Evolutionary conservation across 2,113 vertebrate genomes (phyloP).

Genomic region (Ceyx margarethae): DNA sequence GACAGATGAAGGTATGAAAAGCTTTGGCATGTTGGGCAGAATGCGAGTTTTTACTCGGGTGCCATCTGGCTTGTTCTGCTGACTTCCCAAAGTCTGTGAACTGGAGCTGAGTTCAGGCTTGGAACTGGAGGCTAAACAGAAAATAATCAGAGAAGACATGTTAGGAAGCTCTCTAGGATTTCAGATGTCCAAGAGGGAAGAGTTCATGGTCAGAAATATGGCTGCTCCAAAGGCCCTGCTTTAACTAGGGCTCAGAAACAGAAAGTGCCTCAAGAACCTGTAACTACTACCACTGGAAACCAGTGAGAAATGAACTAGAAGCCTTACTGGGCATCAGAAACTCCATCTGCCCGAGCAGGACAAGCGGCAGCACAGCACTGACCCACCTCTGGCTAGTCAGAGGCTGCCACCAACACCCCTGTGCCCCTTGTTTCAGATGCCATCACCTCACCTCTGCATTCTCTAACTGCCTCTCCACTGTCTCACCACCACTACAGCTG

Average conservation of each 20-base stretch:
- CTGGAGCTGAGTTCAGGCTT: slow-evolving; percentile 73
- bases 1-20: slow-evolving; percentile 91
- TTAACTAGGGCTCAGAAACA: neutral
- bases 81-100: slow-evolving; percentile 68
- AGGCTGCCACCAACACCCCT: neutral
- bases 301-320: neutral
- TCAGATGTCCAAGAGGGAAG: slow-evolving; percentile 2
- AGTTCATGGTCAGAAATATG: neutral
- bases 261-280: neutral
- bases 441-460: neutral
- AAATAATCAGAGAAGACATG: slow-evolving; percentile 4
- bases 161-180: slow-evolving; percentile 14
- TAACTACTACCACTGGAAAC: neutral
- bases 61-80: slow-evolving; percentile 80
- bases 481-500: neutral
- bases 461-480: neutral
- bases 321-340: neutral
- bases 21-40: slow-evolving; percentile 94
- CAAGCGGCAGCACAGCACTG: neutral
- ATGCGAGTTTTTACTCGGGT: slow-evolving; percentile 84
- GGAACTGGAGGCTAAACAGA: slow-evolving; percentile 73
- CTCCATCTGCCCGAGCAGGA: neutral
- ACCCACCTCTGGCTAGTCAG: neutral
- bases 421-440: neutral
- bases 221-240: neutral